Conservation (phyloP, 2,888 invertebrate species). For the Eupithecia exiguata region DNA sequence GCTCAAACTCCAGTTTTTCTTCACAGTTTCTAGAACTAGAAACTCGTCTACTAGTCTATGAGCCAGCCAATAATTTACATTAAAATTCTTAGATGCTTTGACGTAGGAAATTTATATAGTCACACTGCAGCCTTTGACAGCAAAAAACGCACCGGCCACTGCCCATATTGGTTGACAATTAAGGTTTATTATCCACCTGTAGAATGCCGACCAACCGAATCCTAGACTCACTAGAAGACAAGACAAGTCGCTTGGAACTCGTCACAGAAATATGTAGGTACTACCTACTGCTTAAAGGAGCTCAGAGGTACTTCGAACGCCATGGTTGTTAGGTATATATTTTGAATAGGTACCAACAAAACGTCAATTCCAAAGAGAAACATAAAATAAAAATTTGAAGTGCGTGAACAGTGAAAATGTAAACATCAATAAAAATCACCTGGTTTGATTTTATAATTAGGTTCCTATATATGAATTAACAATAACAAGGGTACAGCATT, state of each 20-base stretch:
- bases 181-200: constrained; percentile 44
- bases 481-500: no score
- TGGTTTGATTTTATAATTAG: no score
- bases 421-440: no score
- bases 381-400: no score
- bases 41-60: constrained; percentile 20
- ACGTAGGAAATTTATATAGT: constrained; percentile 36
- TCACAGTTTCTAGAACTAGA: constrained; percentile 25
- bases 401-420: no score
- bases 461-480: no score
- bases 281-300: not conserved
- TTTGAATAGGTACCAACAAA: no score
- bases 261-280: not conserved
- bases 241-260: constrained; percentile 19
- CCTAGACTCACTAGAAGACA: constrained; percentile 25
- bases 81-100: constrained; percentile 28
- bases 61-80: constrained; percentile 35
- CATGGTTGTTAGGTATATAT: not conserved
- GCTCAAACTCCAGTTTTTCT: constrained; percentile 13
- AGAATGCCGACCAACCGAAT: constrained; percentile 34
- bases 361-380: no score
- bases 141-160: constrained; percentile 40
- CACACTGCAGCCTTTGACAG: constrained; percentile 25
- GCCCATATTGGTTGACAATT: constrained; percentile 44
- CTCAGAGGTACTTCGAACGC: not conserved